These are phyloP conservation scores for Brachionus sp. DNA, from an alignment of 1,140 invertebrate genomes.

Conservation along the genomic window DNA sequence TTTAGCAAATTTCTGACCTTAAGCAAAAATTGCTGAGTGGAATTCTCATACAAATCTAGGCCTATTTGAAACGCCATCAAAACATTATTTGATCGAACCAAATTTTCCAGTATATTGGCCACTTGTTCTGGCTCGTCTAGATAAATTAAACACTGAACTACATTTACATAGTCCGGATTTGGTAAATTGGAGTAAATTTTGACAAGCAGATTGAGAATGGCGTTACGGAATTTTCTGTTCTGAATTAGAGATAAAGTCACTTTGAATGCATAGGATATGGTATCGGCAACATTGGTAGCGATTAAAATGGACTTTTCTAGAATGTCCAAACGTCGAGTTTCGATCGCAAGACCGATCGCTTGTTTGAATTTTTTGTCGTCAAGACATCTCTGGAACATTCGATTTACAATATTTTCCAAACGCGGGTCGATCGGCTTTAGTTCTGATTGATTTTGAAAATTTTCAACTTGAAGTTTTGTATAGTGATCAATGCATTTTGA, in stretches of 20 bases:
- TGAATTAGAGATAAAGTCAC: conserved; percentile 68
- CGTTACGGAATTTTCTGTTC: conserved; percentile 83
- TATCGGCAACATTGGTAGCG: conserved; percentile 10
- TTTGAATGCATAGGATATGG: conserved; percentile 23
- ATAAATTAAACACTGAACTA: conserved; percentile 80
- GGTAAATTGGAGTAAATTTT: conserved; percentile 78
- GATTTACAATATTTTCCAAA: conserved; percentile 86
- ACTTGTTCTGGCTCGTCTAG: conserved; percentile 77
- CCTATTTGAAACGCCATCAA: conserved; percentile 98
- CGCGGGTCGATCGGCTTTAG: conserved; percentile 71
- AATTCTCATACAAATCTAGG: conserved; percentile 97
- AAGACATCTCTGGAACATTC: conserved; percentile 92
- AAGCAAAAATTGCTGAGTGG: conserved; percentile 82
- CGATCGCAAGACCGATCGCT: conserved; percentile 80
- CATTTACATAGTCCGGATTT: conserved; percentile 70
- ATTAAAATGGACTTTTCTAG: conserved; percentile 76
- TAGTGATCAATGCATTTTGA: conserved; percentile 49
- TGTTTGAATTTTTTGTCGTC: conserved; percentile 89
- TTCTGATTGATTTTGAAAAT: conserved; percentile 25
- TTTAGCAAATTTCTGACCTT: conserved; percentile 62
- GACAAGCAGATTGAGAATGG: conserved; percentile 80
- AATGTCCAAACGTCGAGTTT: conserved; percentile 91
- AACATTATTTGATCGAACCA: conserved; percentile 74
- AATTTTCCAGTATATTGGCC: conserved; percentile 81
- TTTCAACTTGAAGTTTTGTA: conserved; percentile 9